These are phyloP conservation scores for Phyllotreta striolata DNA, from an alignment of 2,888 invertebrate species.

Conservation along the genomic window DNA sequence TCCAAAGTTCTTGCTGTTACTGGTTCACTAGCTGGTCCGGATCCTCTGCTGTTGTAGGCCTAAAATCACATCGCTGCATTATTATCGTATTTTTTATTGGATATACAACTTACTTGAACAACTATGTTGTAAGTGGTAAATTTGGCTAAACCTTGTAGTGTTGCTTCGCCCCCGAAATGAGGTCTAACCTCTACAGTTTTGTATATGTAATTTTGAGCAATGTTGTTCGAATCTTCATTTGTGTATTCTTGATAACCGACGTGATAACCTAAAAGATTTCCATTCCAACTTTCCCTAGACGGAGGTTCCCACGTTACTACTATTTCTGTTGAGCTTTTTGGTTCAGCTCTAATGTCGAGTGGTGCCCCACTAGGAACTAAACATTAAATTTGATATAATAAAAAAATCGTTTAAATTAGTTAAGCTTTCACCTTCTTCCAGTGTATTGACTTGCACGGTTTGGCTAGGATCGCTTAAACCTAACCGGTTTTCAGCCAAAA, in stretches of 20 bases:
- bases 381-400: conserved; percentile 31
- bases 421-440: conserved; percentile 72
- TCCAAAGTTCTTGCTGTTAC: conserved; percentile 82
- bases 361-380: conserved; percentile 83
- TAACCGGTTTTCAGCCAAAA: conserved; percentile 88
- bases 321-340: conserved; percentile 85
- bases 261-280: conserved; percentile 86
- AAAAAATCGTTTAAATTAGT: conserved; percentile 22
- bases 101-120: conserved; percentile 68
- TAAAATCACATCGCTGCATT: conserved; percentile 64
- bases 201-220: conserved; percentile 70
- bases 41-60: conserved; percentile 86
- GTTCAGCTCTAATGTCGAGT: conserved; percentile 80
- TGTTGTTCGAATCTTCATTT: conserved; percentile 48
- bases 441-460: conserved; percentile 84
- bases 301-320: conserved; percentile 89
- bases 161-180: conserved; percentile 74
- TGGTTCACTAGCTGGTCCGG: conserved; percentile 84
- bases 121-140: conserved; percentile 83
- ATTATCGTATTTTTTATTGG: neutral
- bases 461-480: conserved; percentile 89
- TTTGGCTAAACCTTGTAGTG: conserved; percentile 76
- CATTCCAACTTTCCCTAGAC: conserved; percentile 85
- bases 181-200: conserved; percentile 80
- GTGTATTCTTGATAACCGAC: conserved; percentile 81